phyloP scores from a whole-genome alignment of 2,888 invertebrate genomes.

The Drosophila kanekoi region DNA sequence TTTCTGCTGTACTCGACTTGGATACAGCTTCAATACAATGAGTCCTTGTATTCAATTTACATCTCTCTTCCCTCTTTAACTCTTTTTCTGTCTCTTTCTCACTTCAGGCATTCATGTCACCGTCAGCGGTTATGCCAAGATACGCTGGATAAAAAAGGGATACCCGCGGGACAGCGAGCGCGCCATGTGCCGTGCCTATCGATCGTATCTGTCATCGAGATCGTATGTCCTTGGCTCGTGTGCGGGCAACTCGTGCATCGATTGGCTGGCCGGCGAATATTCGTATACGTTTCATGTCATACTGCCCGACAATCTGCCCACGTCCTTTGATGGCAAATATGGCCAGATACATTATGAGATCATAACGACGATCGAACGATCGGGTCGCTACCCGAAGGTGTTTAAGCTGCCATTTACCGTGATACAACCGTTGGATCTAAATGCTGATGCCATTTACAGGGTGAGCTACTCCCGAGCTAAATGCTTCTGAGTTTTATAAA shows the following conservation, averaged over 20 bases:
- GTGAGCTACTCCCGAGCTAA: constrained; percentile 84
- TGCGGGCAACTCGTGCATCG: constrained; percentile 87
- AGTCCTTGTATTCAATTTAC: too few species aligned
- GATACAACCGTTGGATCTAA: constrained; percentile 92
- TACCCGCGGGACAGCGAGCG: constrained; percentile 85
- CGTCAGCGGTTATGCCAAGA: constrained; percentile 84
- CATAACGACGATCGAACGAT: constrained; percentile 91
- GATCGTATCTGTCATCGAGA: constrained; percentile 84
- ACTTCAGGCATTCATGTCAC: constrained; percentile 85
- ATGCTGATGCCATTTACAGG: constrained; percentile 89
- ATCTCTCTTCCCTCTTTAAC: not conserved
- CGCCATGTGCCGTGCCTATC: constrained; percentile 84
- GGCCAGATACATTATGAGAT: constrained; percentile 92
- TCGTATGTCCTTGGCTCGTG: constrained; percentile 83
- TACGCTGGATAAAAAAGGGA: constrained; percentile 85
- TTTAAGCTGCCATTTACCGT: constrained; percentile 93
- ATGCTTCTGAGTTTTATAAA: not conserved
- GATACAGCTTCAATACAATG: too few species aligned
- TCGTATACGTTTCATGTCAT: constrained; percentile 92
- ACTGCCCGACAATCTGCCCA: constrained; percentile 88
- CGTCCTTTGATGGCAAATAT: constrained; percentile 91
- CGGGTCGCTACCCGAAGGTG: constrained; percentile 94
- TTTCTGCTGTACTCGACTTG: too few species aligned
- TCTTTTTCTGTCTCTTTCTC: not conserved
- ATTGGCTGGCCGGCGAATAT: constrained; percentile 89